Percentiles rank a stretch among this genome's conserved stretches.
Conservation (phyloP, 2,888 invertebrate species). For the Drosophila melanosoma region DNA sequence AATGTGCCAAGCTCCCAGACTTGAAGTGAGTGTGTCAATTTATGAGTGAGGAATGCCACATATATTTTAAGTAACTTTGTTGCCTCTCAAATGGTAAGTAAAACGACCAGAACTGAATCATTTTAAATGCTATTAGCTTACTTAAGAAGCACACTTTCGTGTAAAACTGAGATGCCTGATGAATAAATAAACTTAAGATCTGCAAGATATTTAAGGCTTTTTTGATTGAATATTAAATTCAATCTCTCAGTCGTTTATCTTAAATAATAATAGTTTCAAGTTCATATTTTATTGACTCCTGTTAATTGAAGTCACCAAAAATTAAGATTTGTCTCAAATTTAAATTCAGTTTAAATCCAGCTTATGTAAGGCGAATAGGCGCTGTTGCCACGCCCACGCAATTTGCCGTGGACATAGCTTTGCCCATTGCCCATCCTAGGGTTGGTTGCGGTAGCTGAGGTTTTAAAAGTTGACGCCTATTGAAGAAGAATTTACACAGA, state of each 20-base stretch:
- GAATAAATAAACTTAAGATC: background rate
- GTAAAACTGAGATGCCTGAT: background rate
- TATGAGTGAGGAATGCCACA: background rate
- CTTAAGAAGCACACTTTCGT: background rate
- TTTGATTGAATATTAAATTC: background rate
- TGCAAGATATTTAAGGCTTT: background rate
- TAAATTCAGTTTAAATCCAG: constrained; percentile 7
- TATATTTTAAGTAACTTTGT: background rate
- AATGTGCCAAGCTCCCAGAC: background rate
- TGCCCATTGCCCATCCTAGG: background rate
- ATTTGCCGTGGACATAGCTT: constrained; percentile 5
- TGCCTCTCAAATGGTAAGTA: background rate
- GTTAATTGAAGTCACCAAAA: background rate
- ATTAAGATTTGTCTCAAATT: background rate
- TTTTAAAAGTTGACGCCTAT: constrained; percentile 14
- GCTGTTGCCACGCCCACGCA: constrained; percentile 31
- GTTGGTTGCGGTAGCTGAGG: background rate
- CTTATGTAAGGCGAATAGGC: constrained; percentile 32
- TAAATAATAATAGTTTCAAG: background rate
- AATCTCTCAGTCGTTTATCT: background rate
- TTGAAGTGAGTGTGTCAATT: background rate
- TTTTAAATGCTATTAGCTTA: background rate
- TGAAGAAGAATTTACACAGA: constrained; percentile 29
- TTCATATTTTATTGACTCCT: background rate
- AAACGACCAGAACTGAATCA: background rate